These are phyloP conservation scores for Sphaeramia orbicularis DNA, from an alignment of 2,797 vertebrate genomes.

Conservation along the genomic window DNA sequence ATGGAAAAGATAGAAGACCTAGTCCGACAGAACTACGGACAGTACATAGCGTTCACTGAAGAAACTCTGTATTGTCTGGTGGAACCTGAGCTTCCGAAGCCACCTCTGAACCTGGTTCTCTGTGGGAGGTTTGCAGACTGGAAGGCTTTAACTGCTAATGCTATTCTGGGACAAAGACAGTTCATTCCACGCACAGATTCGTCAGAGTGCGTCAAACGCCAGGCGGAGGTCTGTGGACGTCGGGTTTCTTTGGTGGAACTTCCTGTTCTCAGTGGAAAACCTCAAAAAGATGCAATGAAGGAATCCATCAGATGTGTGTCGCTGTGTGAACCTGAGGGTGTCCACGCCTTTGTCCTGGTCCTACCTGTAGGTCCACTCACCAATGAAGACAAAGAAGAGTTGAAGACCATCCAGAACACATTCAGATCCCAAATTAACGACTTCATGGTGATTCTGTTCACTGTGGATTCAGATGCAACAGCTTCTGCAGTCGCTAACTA, in stretches of 20 bases:
- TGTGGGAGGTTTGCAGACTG: conserved; percentile 29
- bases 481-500: conserved; percentile 7
- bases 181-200: not conserved
- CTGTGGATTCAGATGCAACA: not conserved
- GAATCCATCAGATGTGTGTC: conserved; percentile 7
- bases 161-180: conserved; percentile 16
- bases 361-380: conserved; percentile 25
- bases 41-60: not conserved
- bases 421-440: conserved; percentile 20
- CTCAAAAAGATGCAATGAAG: fast-evolving
- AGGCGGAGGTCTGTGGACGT: conserved; percentile 19
- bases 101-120: conserved; percentile 36
- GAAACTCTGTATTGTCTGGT: too few relatives aligned
- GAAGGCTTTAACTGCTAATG: conserved; percentile 13
- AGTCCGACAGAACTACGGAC: not conserved
- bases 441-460: conserved; percentile 54
- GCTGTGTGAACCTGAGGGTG: conserved; percentile 29
- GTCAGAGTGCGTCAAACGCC: conserved; percentile 16
- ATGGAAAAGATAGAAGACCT: not conserved
- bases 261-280: conserved; percentile 30
- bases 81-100: not conserved
- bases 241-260: conserved; percentile 39
- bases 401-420: conserved; percentile 41
- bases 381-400: conserved; percentile 56
- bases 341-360: conserved; percentile 60